A percentile compares a stretch with the other conserved stretches of the same genome.
Evolutionary conservation across 1,140 invertebrate species (phyloP).

Genomic region (Onthophagus taurus): DNA sequence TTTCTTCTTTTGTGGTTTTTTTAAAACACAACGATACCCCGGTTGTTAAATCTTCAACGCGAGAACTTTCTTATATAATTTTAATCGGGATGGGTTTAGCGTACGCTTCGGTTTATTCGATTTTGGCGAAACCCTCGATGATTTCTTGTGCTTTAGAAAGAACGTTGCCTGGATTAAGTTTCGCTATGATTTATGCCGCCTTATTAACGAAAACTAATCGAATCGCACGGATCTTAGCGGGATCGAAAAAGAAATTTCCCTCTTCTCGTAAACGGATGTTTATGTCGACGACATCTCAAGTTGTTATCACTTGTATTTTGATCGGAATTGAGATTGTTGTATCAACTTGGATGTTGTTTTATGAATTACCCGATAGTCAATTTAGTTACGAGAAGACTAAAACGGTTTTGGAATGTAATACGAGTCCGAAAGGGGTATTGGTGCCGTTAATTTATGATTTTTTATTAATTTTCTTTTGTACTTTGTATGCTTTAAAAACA

Average conservation of each 20-base stretch:
- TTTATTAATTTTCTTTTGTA: constrained; percentile 68
- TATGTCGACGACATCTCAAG: constrained; percentile 47
- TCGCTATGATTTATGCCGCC: constrained; percentile 76
- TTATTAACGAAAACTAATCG: constrained; percentile 79
- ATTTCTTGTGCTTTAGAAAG: constrained; percentile 58
- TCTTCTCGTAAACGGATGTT: constrained; percentile 67
- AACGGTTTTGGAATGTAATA: constrained; percentile 61
- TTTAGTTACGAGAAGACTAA: constrained; percentile 48
- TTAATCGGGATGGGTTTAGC: constrained; percentile 44
- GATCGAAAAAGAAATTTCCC: constrained; percentile 71
- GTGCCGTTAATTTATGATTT: constrained; percentile 72
- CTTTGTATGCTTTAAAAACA: constrained; percentile 77
- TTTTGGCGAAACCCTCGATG: constrained; percentile 60
- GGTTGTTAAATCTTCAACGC: constrained; percentile 72
- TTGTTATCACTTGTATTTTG: constrained; percentile 56
- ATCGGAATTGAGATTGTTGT: constrained; percentile 63
- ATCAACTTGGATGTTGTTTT: constrained; percentile 56
- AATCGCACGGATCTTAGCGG: constrained; percentile 74
- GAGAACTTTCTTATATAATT: constrained; percentile 73
- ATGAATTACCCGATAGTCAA: constrained; percentile 56
- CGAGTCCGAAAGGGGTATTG: constrained; percentile 56
- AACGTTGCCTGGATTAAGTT: constrained; percentile 65
- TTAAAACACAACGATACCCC: constrained; percentile 66
- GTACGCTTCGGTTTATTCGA: constrained; percentile 50
- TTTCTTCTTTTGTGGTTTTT: constrained; percentile 53